Evolutionary conservation across 1,140 invertebrate genomes (phyloP).

Genomic region (Heliconius nattereri): DNA sequence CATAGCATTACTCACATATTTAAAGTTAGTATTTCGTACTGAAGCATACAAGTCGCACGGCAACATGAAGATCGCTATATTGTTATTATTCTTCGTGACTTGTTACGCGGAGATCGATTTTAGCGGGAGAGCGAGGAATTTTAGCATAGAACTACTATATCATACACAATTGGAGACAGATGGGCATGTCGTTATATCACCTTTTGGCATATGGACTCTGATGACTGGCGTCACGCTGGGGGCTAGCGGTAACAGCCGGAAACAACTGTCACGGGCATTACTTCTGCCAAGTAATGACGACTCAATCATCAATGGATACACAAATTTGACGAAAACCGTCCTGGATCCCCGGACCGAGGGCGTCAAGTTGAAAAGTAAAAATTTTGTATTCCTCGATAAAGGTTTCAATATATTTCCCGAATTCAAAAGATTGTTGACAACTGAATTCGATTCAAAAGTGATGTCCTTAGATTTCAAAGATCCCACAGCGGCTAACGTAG

Average conservation of each 20-base stretch:
- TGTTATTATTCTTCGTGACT: conserved; percentile 47
- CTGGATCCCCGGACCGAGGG: conserved; percentile 51
- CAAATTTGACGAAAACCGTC: conserved; percentile 55
- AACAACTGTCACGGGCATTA: conserved; percentile 51
- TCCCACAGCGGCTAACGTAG: conserved; percentile 56
- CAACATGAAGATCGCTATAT: conserved; percentile 48
- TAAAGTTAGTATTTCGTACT: conserved; percentile 49
- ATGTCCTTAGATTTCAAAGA: conserved; percentile 66
- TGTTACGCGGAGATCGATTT: conserved; percentile 61
- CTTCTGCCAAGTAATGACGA: conserved; percentile 55
- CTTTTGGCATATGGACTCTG: conserved; percentile 72
- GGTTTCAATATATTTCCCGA: conserved; percentile 55
- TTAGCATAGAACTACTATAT: conserved; percentile 70
- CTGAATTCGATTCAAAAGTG: conserved; percentile 61
- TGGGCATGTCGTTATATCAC: conserved; percentile 71
- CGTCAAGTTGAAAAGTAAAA: conserved; percentile 61
- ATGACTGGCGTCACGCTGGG: conserved; percentile 67
- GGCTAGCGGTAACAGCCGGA: conserved; percentile 50
- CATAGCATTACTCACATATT: conserved; percentile 38
- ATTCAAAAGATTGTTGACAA: conserved; percentile 51
- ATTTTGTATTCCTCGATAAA: conserved; percentile 70
- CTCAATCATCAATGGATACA: conserved; percentile 60
- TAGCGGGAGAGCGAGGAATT: conserved; percentile 65
- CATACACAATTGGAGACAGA: conserved; percentile 57
- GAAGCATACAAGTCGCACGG: conserved; percentile 39